These are phyloP conservation scores for Arctopsyche grandis DNA, from an alignment of 1,140 invertebrate genomes.

Conservation along the genomic window DNA sequence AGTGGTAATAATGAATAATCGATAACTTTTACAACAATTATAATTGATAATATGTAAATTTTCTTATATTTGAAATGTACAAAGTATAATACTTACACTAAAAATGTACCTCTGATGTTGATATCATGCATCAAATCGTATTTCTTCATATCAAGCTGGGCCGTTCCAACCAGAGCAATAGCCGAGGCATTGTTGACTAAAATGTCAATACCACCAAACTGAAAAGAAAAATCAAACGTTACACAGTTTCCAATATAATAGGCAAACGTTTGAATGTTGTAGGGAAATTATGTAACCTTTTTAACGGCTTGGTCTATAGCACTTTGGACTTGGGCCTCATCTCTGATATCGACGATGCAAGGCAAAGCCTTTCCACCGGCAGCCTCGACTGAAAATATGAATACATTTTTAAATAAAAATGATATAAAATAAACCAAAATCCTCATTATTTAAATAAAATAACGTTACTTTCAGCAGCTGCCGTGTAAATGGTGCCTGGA, in stretches of 20 bases:
- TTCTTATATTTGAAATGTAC: too few species aligned
- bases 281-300: constrained; percentile 62
- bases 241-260: too few species aligned
- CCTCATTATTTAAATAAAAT: neutral
- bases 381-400: constrained; percentile 77
- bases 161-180: constrained; percentile 89
- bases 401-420: neutral
- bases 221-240: too few species aligned
- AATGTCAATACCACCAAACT: constrained; percentile 97
- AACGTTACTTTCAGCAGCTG: constrained; percentile 89
- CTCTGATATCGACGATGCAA: constrained; percentile 93
- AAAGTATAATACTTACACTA: constrained; percentile 75
- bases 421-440: neutral
- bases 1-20: neutral
- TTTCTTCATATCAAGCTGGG: constrained; percentile 92
- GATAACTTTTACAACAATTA: neutral
- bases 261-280: neutral
- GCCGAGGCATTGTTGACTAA: constrained; percentile 97
- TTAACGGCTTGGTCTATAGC: constrained; percentile 90
- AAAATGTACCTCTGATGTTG: constrained; percentile 91
- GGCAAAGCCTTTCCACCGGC: constrained; percentile 91
- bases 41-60: neutral
- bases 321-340: constrained; percentile 82
- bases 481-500: constrained; percentile 97
- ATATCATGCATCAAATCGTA: constrained; percentile 95